phyloP scores from a whole-genome alignment of 2,797 vertebrate species.

The Vespertilio murinus region DNA sequence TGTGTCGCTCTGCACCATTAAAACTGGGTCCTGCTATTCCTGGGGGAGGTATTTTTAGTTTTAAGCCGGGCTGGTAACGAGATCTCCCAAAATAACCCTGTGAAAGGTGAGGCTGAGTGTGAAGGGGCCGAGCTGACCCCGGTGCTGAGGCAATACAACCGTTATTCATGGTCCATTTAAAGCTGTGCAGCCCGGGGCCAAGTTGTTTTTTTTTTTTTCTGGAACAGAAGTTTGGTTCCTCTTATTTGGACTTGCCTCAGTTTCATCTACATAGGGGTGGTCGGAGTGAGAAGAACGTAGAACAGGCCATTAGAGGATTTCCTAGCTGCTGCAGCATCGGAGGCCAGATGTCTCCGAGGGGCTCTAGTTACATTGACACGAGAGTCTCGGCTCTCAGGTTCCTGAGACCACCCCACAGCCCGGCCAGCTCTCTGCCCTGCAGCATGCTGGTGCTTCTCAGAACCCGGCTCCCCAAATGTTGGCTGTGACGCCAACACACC shows the following conservation, averaged over 20 bases:
- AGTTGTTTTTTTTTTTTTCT: not conserved
- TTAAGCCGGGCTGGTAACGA: constrained; percentile 66
- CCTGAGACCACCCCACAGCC: constrained; percentile 31
- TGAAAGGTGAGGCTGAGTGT: constrained; percentile 70
- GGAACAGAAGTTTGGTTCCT: constrained; percentile 56
- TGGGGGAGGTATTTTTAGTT: constrained; percentile 75
- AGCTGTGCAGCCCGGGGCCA: constrained; percentile 29
- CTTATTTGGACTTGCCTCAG: constrained; percentile 54
- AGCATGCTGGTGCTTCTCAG: not conserved
- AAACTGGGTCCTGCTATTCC: constrained; percentile 64
- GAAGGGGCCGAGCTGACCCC: constrained; percentile 51
- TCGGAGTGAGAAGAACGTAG: constrained; percentile 2
- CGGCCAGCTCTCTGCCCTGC: not conserved
- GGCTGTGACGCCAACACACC: not conserved
- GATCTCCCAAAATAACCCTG: constrained; percentile 71
- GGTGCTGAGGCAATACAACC: constrained; percentile 44
- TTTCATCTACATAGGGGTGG: constrained; percentile 43
- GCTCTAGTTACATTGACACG: not conserved
- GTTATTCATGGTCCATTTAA: constrained; percentile 64
- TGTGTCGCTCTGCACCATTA: constrained; percentile 42
- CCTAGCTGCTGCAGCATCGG: not conserved
- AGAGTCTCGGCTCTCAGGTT: not conserved
- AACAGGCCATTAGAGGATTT: not conserved
- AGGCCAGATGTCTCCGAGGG: not conserved
- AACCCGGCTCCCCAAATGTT: not conserved